phyloP scores from a whole-genome alignment of 2,888 invertebrate species.

The Achlya flavicornis region DNA sequence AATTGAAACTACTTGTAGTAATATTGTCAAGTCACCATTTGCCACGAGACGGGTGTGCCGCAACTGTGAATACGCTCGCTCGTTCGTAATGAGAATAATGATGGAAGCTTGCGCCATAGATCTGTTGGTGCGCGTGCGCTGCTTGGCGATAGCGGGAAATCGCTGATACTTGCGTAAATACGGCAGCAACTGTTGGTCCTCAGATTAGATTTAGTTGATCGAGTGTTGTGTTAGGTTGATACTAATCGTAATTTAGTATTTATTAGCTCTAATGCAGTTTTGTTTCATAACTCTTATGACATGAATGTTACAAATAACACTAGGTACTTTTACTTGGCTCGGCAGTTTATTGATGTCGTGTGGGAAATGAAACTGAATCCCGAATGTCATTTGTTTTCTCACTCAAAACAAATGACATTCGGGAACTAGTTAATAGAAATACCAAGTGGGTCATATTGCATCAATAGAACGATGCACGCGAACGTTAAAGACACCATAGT shows the following conservation, averaged over 20 bases:
- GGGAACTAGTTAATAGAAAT: constrained; percentile 63
- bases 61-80: constrained; percentile 59
- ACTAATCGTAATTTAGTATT: constrained; percentile 39
- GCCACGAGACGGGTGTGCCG: constrained; percentile 55
- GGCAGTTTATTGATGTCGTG: background rate
- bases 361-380: background rate
- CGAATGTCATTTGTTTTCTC: no score
- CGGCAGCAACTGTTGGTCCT: constrained; percentile 57
- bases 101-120: constrained; percentile 75
- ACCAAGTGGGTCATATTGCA: constrained; percentile 75
- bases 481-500: constrained; percentile 67
- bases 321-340: background rate
- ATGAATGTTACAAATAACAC: constrained; percentile 14
- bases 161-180: constrained; percentile 78
- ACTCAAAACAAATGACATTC: constrained; percentile 22
- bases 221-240: constrained; percentile 36
- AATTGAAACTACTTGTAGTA: constrained; percentile 43
- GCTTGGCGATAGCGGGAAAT: constrained; percentile 70
- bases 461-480: constrained; percentile 74
- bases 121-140: constrained; percentile 66
- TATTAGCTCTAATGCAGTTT: constrained; percentile 21
- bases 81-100: constrained; percentile 75
- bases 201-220: constrained; percentile 53
- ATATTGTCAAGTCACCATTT: constrained; percentile 58
- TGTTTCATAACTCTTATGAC: constrained; percentile 20